A percentile compares a stretch with the other conserved stretches of the same genome.
Evolutionary conservation across 2,888 invertebrate species (phyloP).

Genomic region (Pollenia amentaria): DNA sequence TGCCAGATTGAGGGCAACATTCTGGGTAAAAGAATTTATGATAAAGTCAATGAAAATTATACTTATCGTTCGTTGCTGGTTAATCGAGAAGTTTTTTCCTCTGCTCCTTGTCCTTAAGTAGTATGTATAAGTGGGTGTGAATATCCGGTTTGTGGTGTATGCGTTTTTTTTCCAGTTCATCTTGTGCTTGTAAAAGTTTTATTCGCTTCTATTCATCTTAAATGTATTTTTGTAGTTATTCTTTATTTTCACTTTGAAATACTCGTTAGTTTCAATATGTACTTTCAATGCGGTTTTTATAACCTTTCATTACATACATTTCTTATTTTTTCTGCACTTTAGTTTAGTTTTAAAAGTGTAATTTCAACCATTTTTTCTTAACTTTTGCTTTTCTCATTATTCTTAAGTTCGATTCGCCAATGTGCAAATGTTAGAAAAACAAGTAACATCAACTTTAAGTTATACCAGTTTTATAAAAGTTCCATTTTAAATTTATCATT

Average conservation of each 20-base stretch:
- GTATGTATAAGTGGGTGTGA: conserved; percentile 9
- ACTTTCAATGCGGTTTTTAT: conserved; percentile 43
- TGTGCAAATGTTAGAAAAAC: neutral
- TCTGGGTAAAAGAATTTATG: no score
- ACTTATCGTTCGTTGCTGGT: conserved; percentile 7
- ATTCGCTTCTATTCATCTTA: neutral
- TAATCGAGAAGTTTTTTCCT: conserved; percentile 20
- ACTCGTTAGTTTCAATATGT: conserved; percentile 36
- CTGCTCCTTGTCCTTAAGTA: conserved; percentile 1
- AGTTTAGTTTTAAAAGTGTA: conserved; percentile 39
- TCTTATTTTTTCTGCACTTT: conserved; percentile 32
- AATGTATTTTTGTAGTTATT: neutral
- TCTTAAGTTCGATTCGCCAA: conserved; percentile 8
- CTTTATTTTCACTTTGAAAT: conserved; percentile 17
- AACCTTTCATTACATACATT: conserved; percentile 30
- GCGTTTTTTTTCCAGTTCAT: neutral
- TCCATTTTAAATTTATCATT: conserved; percentile 49
- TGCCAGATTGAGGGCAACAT: no score
- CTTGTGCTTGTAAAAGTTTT: conserved; percentile 1
- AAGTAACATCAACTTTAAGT: conserved; percentile 54
- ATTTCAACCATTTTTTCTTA: conserved; percentile 31
- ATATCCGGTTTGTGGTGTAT: neutral
- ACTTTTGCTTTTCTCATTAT: conserved; percentile 16
- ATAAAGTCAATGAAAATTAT: neutral
- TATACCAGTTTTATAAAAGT: conserved; percentile 61